Conservation (phyloP, 2,113 vertebrate species). For the Oostethus manadensis region DNA sequence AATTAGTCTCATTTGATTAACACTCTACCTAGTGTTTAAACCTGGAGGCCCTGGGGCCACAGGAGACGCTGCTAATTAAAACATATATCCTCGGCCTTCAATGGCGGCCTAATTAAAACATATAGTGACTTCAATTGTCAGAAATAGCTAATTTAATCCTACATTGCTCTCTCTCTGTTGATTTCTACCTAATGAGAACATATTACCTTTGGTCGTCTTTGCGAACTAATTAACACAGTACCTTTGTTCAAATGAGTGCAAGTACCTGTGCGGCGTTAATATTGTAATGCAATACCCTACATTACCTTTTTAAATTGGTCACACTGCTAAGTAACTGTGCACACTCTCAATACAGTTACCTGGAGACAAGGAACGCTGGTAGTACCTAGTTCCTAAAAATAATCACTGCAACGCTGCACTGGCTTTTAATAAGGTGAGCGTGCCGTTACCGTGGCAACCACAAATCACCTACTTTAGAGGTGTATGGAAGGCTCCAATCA, state of each 20-base stretch:
- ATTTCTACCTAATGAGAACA: conserved; percentile 55
- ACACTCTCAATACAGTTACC: background rate
- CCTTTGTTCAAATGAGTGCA: background rate
- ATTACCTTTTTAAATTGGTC: background rate
- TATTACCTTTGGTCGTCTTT: conserved; percentile 48
- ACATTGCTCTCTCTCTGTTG: conserved; percentile 34
- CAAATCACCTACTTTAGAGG: background rate
- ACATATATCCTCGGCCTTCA: conserved; percentile 55
- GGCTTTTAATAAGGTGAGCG: no score
- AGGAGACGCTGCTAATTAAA: conserved; percentile 63
- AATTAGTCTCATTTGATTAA: conserved; percentile 72
- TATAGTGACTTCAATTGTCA: conserved; percentile 59
- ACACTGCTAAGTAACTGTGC: background rate
- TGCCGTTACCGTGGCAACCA: background rate
- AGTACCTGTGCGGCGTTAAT: no score
- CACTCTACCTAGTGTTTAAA: conserved; percentile 50
- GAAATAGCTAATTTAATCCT: conserved; percentile 55
- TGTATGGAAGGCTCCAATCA: no score
- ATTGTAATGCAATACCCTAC: no score
- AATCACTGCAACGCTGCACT: no score
- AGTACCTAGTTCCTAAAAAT: background rate
- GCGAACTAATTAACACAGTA: conserved; percentile 53
- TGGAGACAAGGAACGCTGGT: background rate
- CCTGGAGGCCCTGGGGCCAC: conserved; percentile 44
- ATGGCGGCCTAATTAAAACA: conserved; percentile 64